Conservation (phyloP, 2,888 invertebrate genomes). For the Drosophila pseudotakahashii region DNA sequence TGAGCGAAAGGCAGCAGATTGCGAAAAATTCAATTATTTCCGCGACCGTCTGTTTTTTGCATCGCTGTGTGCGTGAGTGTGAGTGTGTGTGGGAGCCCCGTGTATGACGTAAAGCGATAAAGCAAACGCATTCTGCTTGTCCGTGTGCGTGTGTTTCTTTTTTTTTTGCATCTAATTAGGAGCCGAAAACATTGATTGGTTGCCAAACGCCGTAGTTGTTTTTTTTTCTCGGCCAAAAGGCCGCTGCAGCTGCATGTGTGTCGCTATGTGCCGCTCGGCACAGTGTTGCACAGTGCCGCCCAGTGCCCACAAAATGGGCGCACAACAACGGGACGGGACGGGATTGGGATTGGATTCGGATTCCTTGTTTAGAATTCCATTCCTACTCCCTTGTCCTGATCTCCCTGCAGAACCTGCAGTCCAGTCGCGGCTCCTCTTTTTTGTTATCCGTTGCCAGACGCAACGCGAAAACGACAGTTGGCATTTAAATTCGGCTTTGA, state of each 20-base stretch:
- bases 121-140: constrained; percentile 25
- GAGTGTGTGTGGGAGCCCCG: constrained; percentile 39
- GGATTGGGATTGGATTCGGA: neutral
- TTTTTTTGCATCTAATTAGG: constrained; percentile 57
- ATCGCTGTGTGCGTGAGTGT: constrained; percentile 29
- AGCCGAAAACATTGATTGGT: constrained; percentile 73
- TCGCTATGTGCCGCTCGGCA: constrained; percentile 66
- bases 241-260: constrained; percentile 67
- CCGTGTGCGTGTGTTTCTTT: neutral
- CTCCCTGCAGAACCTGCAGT: neutral
- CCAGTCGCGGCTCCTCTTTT: neutral
- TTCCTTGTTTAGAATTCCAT: constrained; percentile 14
- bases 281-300: constrained; percentile 68
- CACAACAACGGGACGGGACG: constrained; percentile 33
- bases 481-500: constrained; percentile 64
- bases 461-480: constrained; percentile 61
- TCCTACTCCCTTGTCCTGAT: constrained; percentile 13
- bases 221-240: constrained; percentile 44
- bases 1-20: constrained; percentile 56
- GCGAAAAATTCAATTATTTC: constrained; percentile 69
- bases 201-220: constrained; percentile 11
- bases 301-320: constrained; percentile 49
- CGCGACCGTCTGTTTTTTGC: constrained; percentile 64
- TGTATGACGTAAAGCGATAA: constrained; percentile 71
- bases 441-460: constrained; percentile 69